These are phyloP conservation scores for Pollachius pollachius DNA, from an alignment of 2,113 vertebrate species.

Conservation along the genomic window DNA sequence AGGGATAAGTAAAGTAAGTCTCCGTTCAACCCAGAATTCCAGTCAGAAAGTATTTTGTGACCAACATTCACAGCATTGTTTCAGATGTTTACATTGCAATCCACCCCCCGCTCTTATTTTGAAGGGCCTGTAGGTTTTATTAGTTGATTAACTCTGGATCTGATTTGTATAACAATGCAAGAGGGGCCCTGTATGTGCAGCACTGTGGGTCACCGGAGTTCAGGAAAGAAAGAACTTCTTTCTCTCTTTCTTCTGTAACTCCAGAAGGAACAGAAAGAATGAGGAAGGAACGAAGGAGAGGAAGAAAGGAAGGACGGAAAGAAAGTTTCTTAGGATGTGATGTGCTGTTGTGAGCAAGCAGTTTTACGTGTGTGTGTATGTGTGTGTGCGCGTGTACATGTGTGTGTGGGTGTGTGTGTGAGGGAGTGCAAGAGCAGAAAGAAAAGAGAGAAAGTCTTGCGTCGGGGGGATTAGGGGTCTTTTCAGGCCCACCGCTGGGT, in stretches of 20 bases:
- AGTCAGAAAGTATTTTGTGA: no score
- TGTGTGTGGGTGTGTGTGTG: neutral
- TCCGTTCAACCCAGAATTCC: no score
- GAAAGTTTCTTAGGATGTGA: slow-evolving; percentile 11
- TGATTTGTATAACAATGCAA: slow-evolving; percentile 66
- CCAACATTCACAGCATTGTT: no score
- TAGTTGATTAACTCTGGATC: slow-evolving; percentile 45
- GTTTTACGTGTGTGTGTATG: slow-evolving; percentile 23
- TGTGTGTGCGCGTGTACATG: slow-evolving; percentile 2
- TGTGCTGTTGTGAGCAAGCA: neutral
- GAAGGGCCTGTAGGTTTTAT: slow-evolving; percentile 33
- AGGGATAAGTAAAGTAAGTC: no score
- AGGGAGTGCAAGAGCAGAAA: slow-evolving; percentile 36
- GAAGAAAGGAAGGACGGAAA: slow-evolving; percentile 30
- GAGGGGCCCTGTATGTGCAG: slow-evolving; percentile 26
- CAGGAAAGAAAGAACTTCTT: slow-evolving; percentile 50
- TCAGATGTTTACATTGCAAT: neutral
- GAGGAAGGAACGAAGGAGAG: no score
- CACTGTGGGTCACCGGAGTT: slow-evolving; percentile 48
- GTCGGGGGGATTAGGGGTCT: slow-evolving; percentile 63
- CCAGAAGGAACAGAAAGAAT: neutral
- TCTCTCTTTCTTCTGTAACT: neutral
- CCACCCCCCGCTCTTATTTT: slow-evolving; percentile 34
- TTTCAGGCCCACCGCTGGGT: slow-evolving; percentile 60
- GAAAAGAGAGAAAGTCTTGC: slow-evolving; percentile 45